Percentiles rank a stretch among this genome's conserved stretches.
phyloP scores from a whole-genome alignment of 1,140 invertebrate genomes.

The Aethina tumida region DNA sequence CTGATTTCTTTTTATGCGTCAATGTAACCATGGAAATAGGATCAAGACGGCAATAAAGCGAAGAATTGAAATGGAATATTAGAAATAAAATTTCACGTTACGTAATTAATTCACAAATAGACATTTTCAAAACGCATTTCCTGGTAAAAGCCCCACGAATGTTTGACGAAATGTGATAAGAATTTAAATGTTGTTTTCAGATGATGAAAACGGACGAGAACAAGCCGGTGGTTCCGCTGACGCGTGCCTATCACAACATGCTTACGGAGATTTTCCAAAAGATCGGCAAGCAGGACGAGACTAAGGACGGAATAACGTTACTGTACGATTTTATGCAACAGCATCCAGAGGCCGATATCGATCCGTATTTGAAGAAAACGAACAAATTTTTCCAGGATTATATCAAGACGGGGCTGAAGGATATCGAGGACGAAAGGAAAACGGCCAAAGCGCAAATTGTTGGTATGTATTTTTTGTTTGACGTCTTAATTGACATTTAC shows the following conservation, averaged over 20 bases:
- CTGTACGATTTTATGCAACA: slow-evolving; percentile 84
- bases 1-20: too few species aligned
- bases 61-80: too few species aligned
- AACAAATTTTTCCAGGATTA: slow-evolving; percentile 89
- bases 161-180: too few species aligned
- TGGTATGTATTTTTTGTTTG: slow-evolving; percentile 8
- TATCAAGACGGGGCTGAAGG: slow-evolving; percentile 75
- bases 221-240: slow-evolving; percentile 42
- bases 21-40: too few species aligned
- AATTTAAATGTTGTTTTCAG: slow-evolving; percentile 34
- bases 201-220: slow-evolving; percentile 43
- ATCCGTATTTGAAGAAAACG: slow-evolving; percentile 79
- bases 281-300: slow-evolving; percentile 82
- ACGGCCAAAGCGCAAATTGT: slow-evolving; percentile 9
- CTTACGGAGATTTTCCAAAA: slow-evolving; percentile 86
- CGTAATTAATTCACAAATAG: too few species aligned
- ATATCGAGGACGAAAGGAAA: slow-evolving; percentile 59
- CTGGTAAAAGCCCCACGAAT: too few species aligned
- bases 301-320: slow-evolving; percentile 75
- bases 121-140: too few species aligned
- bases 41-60: too few species aligned
- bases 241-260: slow-evolving; percentile 69
- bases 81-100: too few species aligned
- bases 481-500: too few species aligned
- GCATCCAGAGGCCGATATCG: slow-evolving; percentile 85